Evolutionary conservation across 2,113 vertebrate species (phyloP).

Genomic region (Xiphophorus hellerii): DNA sequence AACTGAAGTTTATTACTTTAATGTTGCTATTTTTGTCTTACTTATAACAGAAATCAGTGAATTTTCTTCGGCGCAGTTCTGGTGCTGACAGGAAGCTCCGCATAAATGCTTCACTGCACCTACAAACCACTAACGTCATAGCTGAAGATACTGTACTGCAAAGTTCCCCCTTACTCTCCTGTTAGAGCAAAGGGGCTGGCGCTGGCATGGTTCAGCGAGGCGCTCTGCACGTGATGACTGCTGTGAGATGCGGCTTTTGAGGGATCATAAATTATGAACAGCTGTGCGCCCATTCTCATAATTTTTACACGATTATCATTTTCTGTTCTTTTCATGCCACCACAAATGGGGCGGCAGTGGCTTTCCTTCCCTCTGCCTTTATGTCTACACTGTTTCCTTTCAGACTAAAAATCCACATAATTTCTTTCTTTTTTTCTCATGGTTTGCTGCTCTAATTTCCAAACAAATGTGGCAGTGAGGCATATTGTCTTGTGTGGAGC

Average conservation of each 20-base stretch:
- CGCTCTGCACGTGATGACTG: slow-evolving; percentile 47
- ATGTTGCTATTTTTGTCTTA: background rate
- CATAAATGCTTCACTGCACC: background rate
- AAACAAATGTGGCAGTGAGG: slow-evolving; percentile 22
- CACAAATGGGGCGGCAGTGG: slow-evolving; percentile 36
- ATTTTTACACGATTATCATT: slow-evolving; percentile 66
- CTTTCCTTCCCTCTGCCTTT: slow-evolving; percentile 17
- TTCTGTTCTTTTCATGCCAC: slow-evolving; percentile 37
- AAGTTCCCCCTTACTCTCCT: slow-evolving; percentile 26
- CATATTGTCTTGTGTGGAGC: slow-evolving; percentile 19
- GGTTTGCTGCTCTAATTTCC: slow-evolving; percentile 30
- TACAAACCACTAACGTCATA: slow-evolving; percentile 7
- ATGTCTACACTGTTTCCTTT: slow-evolving; percentile 4
- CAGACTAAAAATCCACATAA: slow-evolving; percentile 1
- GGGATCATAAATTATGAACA: slow-evolving; percentile 66
- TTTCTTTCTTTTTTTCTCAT: background rate
- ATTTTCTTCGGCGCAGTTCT: background rate
- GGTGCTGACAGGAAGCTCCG: slow-evolving; percentile 1
- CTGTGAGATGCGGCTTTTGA: slow-evolving; percentile 62
- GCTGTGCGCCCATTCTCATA: slow-evolving; percentile 62
- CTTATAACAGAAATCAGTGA: background rate
- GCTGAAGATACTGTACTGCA: slow-evolving; percentile 15
- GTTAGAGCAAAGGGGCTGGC: slow-evolving; percentile 29
- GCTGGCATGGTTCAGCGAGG: slow-evolving; percentile 28
- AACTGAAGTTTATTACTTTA: background rate